A percentile compares a stretch with the other conserved stretches of the same genome.
Conservation (phyloP, 2,797 vertebrate genomes). For the Pseudochirops corinnae region DNA sequence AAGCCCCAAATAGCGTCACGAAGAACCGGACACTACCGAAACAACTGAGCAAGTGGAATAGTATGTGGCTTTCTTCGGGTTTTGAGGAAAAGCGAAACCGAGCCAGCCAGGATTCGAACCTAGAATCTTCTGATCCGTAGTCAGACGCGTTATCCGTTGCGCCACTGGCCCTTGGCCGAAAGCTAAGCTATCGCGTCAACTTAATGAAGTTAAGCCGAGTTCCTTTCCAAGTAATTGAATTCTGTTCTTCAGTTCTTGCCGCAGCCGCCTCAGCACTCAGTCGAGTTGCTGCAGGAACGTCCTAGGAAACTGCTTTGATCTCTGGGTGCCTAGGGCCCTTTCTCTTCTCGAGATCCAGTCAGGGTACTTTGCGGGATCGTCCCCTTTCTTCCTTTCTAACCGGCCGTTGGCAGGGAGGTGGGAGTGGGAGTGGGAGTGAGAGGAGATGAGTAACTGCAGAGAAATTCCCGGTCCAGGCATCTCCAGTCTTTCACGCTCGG, state of each 20-base stretch:
- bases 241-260: not conserved
- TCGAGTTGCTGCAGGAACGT: not conserved
- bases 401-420: too few species aligned
- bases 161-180: accelerated
- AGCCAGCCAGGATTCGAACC: slow-evolving; percentile 80
- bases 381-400: not conserved
- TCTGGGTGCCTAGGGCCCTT: not conserved
- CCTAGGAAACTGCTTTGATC: not conserved
- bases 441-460: too few species aligned
- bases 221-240: not conserved
- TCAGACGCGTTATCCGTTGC: slow-evolving; percentile 80
- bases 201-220: not conserved
- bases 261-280: not conserved
- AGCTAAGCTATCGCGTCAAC: accelerated
- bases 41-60: too few species aligned
- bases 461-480: too few species aligned
- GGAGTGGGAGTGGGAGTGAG: too few species aligned
- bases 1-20: too few species aligned
- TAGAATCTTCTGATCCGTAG: slow-evolving; percentile 80
- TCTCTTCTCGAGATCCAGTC: not conserved
- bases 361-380: not conserved
- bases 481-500: too few species aligned
- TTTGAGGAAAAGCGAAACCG: accelerated
- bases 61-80: too few species aligned
- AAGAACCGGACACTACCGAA: too few species aligned